Conservation (phyloP, 1,140 invertebrate species). For the Linepithema humile region DNA sequence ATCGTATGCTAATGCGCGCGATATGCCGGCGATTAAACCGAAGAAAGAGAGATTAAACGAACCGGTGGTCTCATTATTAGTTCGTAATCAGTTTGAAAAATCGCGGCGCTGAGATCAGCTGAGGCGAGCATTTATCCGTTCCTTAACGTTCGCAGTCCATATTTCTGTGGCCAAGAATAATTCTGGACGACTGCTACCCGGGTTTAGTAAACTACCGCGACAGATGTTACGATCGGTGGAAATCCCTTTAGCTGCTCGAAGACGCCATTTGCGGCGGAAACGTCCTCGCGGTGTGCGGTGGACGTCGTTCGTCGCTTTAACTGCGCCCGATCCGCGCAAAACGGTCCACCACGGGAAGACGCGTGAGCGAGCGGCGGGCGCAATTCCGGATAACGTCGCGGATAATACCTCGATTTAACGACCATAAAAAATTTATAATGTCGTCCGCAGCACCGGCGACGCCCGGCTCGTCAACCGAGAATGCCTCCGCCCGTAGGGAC, state of each 20-base stretch:
- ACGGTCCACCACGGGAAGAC: neutral
- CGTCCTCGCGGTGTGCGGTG: neutral
- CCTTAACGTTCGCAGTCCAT: neutral
- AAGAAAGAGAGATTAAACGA: constrained; percentile 17
- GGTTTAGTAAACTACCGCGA: constrained; percentile 24
- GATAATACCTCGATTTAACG: constrained; percentile 20
- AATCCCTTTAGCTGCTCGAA: neutral
- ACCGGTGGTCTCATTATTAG: neutral
- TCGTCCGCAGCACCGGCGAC: neutral
- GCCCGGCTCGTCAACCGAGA: neutral
- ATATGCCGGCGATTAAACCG: constrained; percentile 24
- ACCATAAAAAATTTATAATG: constrained; percentile 36
- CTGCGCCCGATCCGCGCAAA: neutral
- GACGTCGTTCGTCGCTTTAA: constrained; percentile 12
- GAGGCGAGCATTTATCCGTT: neutral
- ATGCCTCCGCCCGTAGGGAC: neutral
- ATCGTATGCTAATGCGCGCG: constrained; percentile 35
- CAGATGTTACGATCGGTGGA: constrained; percentile 29
- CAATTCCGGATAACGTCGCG: neutral
- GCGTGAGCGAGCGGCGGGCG: neutral
- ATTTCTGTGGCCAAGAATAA: neutral
- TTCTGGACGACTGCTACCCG: neutral
- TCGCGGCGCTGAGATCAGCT: neutral
- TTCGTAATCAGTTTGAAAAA: constrained; percentile 11
- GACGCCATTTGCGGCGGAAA: neutral